Evolutionary conservation across 2,113 vertebrate species (phyloP).

Genomic region (Tychaedon coryphoeus): DNA sequence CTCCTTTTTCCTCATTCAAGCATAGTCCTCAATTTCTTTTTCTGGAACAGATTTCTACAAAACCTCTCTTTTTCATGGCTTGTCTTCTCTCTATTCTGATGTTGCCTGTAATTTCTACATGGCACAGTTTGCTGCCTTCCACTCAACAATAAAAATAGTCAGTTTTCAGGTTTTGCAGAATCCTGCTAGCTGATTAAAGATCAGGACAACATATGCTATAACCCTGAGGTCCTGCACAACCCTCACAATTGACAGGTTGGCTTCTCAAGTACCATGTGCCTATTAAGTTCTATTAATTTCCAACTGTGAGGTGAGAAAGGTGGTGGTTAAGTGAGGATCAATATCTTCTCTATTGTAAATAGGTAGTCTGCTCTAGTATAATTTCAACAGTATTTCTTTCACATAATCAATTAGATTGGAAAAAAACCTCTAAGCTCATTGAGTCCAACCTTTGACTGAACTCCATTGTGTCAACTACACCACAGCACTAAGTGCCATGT

Average conservation of each 20-base stretch:
- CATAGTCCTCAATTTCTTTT: neutral
- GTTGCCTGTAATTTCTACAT: neutral
- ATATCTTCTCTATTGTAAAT: neutral
- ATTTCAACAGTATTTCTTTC: neutral
- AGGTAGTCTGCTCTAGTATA: neutral
- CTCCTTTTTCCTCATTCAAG: neutral
- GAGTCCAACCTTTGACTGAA: neutral
- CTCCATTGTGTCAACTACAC: neutral
- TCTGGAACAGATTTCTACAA: neutral
- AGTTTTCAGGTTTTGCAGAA: neutral
- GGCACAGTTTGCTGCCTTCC: neutral
- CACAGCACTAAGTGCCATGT: rapidly evolving
- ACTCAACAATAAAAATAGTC: neutral
- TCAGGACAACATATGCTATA: neutral
- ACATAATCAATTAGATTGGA: neutral
- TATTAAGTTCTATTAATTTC: neutral
- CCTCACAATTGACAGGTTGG: neutral
- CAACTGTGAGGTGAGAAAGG: neutral
- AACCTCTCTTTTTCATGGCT: neutral
- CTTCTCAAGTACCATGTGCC: neutral
- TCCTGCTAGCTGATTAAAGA: neutral
- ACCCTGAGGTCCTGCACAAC: neutral
- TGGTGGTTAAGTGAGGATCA: neutral
- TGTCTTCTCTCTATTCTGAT: neutral
- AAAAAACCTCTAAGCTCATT: neutral